These are phyloP conservation scores for Tragelaphus scriptus DNA, from an alignment of 2,113 vertebrate species.

Conservation along the genomic window DNA sequence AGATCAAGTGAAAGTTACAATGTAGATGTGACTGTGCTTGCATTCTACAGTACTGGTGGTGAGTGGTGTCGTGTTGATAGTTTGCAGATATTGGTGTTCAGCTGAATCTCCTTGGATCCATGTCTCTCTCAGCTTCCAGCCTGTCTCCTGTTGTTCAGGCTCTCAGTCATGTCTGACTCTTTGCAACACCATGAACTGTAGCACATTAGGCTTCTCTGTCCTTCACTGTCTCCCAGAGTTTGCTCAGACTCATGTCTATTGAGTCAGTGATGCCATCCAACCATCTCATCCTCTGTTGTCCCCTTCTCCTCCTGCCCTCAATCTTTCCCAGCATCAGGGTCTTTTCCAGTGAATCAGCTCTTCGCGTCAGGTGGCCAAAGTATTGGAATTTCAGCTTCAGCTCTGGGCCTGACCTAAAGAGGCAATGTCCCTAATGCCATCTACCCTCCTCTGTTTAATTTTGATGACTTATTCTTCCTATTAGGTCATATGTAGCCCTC, in stretches of 20 bases:
- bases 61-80: background rate
- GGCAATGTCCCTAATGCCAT: fast-evolving
- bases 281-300: background rate
- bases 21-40: fast-evolving
- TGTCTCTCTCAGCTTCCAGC: background rate
- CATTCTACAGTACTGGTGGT: fast-evolving
- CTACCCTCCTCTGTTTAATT: background rate
- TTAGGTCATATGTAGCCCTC: background rate
- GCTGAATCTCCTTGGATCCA: background rate
- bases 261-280: background rate
- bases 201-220: background rate
- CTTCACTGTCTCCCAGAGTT: background rate
- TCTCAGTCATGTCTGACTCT: background rate
- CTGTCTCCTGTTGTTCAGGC: background rate
- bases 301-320: background rate
- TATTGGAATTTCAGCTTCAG: background rate
- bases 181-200: background rate
- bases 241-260: background rate
- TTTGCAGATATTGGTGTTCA: too few relatives aligned
- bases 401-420: background rate
- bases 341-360: background rate
- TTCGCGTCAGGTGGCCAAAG: background rate
- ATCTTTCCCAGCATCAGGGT: background rate
- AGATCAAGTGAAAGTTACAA: background rate
- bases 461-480: background rate